Evolutionary conservation across 2,888 invertebrate genomes (phyloP).

Genomic region (Octonoba sinensis): DNA sequence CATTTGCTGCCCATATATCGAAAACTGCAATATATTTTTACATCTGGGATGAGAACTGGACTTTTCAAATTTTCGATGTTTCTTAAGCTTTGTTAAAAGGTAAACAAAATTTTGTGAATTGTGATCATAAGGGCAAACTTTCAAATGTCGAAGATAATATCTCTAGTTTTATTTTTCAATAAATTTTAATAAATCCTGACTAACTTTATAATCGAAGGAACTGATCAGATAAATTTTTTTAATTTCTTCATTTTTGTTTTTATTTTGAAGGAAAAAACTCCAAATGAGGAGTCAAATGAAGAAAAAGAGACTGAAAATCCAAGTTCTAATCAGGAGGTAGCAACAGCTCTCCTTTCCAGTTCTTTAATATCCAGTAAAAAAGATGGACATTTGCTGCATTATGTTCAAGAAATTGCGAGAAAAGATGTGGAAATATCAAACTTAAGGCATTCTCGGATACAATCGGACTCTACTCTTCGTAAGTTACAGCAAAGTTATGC

Average conservation of each 20-base stretch:
- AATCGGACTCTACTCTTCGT: slow-evolving; percentile 74
- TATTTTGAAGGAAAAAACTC: slow-evolving; percentile 5
- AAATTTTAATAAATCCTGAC: no score
- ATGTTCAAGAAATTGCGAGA: slow-evolving; percentile 84
- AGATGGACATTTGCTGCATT: slow-evolving; percentile 78
- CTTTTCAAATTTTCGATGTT: no score
- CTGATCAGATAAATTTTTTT: no score
- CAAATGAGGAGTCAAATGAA: not conserved
- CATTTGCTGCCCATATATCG: no score
- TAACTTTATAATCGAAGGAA: no score
- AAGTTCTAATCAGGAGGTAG: slow-evolving; percentile 21
- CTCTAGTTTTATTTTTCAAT: no score
- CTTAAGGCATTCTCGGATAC: slow-evolving; percentile 80
- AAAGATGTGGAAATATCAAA: slow-evolving; percentile 83
- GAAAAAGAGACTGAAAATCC: not conserved
- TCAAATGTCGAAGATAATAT: no score
- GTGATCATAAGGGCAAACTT: no score
- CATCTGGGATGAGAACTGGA: no score
- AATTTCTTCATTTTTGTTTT: not conserved
- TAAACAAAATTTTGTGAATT: no score
- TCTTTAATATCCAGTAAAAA: slow-evolving; percentile 46
- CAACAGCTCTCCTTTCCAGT: slow-evolving; percentile 17
- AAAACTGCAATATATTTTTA: no score
- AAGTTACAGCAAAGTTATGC: slow-evolving; percentile 73
- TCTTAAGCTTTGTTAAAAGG: no score